Percentiles rank a stretch among this genome's conserved stretches.
Conservation (phyloP, 1,140 invertebrate species). For the Drosophila equinoxialis region DNA sequence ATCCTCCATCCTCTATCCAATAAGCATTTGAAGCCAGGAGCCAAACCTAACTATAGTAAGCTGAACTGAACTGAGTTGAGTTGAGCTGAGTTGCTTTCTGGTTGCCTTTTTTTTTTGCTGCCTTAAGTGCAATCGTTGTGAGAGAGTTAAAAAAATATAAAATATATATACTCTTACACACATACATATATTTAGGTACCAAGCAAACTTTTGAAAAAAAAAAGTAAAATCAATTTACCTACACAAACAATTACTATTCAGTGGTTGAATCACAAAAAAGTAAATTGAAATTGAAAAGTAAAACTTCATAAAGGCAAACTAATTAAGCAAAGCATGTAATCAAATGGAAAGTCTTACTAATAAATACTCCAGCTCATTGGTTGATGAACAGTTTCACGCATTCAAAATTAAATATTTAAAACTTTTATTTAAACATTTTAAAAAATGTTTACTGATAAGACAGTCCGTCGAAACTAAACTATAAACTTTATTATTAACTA, state of each 20-base stretch:
- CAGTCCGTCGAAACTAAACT: too few species aligned
- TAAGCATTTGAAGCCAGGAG: slow-evolving; percentile 53
- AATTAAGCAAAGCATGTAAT: neutral
- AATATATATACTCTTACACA: slow-evolving; percentile 18
- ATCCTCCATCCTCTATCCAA: slow-evolving; percentile 25
- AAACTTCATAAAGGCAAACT: slow-evolving; percentile 50
- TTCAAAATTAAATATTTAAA: too few species aligned
- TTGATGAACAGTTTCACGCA: neutral
- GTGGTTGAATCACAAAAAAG: slow-evolving; percentile 47
- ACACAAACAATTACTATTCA: slow-evolving; percentile 58
- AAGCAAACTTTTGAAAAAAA: slow-evolving; percentile 27
- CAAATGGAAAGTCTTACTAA: neutral
- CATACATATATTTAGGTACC: slow-evolving; percentile 2
- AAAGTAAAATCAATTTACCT: slow-evolving; percentile 69
- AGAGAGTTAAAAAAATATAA: slow-evolving; percentile 17
- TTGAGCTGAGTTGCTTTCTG: slow-evolving; percentile 31
- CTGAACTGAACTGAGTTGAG: neutral
- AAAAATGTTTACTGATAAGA: too few species aligned
- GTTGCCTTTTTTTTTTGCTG: slow-evolving; percentile 34
- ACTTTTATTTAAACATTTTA: too few species aligned
- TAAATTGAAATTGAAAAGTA: slow-evolving; percentile 41
- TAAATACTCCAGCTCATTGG: neutral
- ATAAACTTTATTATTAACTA: too few species aligned
- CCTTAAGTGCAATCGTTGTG: slow-evolving; percentile 57
- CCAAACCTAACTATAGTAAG: neutral